These are phyloP conservation scores for Acinonyx jubatus DNA, from an alignment of 2,113 vertebrate species.

Conservation along the genomic window DNA sequence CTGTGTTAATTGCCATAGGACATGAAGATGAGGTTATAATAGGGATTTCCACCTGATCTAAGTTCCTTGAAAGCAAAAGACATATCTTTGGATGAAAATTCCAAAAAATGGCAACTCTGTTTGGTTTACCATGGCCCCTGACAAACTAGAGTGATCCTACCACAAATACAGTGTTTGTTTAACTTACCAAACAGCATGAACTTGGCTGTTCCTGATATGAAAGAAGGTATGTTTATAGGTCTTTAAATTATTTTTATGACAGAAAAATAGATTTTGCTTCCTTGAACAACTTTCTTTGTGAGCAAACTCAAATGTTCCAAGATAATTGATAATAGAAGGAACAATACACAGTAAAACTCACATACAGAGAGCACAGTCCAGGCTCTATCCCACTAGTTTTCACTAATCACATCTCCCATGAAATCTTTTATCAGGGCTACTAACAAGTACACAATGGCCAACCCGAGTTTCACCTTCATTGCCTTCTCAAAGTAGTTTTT, in stretches of 20 bases:
- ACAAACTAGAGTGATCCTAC: neutral
- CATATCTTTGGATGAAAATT: neutral
- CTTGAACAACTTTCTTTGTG: neutral
- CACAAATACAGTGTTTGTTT: neutral
- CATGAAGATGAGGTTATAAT: neutral
- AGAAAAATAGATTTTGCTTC: neutral
- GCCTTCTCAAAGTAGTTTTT: conserved; percentile 46
- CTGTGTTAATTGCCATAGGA: neutral
- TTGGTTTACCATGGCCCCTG: neutral
- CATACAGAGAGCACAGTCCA: neutral
- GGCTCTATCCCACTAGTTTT: neutral
- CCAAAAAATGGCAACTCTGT: neutral
- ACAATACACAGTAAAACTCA: neutral
- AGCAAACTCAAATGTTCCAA: neutral
- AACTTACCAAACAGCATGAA: neutral
- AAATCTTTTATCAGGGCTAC: conserved; percentile 46
- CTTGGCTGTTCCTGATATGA: neutral
- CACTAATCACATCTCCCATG: neutral
- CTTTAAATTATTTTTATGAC: conserved; percentile 26
- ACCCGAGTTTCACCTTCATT: conserved; percentile 55
- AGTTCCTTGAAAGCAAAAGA: neutral
- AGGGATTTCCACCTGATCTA: neutral
- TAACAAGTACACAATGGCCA: conserved; percentile 46
- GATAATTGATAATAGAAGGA: neutral
- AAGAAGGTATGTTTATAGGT: neutral